Base-by-base conservation (phyloP, 1,140 invertebrate species). In the Ylistrum balloti region DNA sequence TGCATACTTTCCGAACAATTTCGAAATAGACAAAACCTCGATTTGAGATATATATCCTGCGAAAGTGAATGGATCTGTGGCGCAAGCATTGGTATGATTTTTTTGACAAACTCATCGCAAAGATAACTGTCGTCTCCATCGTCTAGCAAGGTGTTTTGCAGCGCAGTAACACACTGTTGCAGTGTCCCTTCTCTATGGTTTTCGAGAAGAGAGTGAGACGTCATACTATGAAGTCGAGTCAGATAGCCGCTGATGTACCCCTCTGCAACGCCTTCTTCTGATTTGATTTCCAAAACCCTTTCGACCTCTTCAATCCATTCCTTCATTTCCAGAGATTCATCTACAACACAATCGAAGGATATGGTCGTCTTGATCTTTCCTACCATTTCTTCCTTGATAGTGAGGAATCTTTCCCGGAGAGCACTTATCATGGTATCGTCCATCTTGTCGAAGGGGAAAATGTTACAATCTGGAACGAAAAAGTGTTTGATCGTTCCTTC, bases 381-480 rank as follows among this genome's bases (percentile, higher is more conserved):
- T n/a, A 28, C 33, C 22, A 91, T 89, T 13, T 33, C 15, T 28
- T 88, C 13, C 15, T 45, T 41, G 13, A 48, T 33, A 41, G 35
- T 38, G 38, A 11, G 33, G 35, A 91, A 85, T 20, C 13, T 56
- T 41, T 85, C 13, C 0, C 38, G 0, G 22, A 45, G 32, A 20
- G 28, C 28, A 33, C 85, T 7, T 1, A 87, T 22, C 22, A 33
- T 91, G 0, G 33, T 35, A 3, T 41, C 38, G 22, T 56, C 20
- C 17, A 87, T 85, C 33, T 90, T 90, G 85, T 91, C 87, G 13
- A 56, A 33, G 11, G 91, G 91, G 33, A 91, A 91, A 38, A 91
- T 91, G 28, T 90, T 91, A 33, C 91, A 91, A 41, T 88, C 86
- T 33, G 38, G 33, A 5, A 91, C 34, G 33, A 90, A 91, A 9